Conservation (phyloP, 2,888 invertebrate species). For the Plebejus melissa region DNA sequence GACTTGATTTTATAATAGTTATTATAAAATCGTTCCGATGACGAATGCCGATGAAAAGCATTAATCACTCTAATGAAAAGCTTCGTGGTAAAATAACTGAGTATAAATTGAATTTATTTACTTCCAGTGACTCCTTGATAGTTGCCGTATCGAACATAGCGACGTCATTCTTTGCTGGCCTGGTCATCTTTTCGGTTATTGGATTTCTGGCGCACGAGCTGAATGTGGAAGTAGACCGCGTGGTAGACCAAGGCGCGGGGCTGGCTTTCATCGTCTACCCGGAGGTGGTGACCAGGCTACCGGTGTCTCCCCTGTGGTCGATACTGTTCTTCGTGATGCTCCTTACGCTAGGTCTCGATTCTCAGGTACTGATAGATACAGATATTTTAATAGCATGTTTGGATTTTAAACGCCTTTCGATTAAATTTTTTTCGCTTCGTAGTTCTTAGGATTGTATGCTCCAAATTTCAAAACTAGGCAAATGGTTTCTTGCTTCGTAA, state of each 20-base stretch:
- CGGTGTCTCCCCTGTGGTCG: conserved; percentile 90
- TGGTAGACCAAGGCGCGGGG: conserved; percentile 88
- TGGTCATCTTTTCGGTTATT: conserved; percentile 89
- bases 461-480: too few species aligned
- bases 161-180: conserved; percentile 89
- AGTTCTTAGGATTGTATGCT: too few species aligned
- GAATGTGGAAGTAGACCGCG: conserved; percentile 82
- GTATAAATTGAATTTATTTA: background rate
- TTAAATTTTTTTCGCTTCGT: too few species aligned
- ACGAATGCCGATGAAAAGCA: background rate
- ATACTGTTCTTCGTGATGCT: conserved; percentile 90
- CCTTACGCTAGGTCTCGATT: conserved; percentile 85
- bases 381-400: background rate
- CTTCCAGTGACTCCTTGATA: conserved; percentile 84
- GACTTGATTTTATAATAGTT: background rate
- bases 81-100: background rate
- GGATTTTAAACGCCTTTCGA: too few species aligned
- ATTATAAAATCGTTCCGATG: background rate
- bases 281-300: conserved; percentile 88
- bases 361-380: conserved; percentile 66
- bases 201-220: conserved; percentile 89
- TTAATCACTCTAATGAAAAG: too few species aligned
- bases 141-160: conserved; percentile 87
- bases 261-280: conserved; percentile 93
- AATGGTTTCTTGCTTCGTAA: too few species aligned